These are phyloP conservation scores for Habroteleia sp. DNA, from an alignment of 2,888 invertebrate genomes.

Conservation along the genomic window DNA sequence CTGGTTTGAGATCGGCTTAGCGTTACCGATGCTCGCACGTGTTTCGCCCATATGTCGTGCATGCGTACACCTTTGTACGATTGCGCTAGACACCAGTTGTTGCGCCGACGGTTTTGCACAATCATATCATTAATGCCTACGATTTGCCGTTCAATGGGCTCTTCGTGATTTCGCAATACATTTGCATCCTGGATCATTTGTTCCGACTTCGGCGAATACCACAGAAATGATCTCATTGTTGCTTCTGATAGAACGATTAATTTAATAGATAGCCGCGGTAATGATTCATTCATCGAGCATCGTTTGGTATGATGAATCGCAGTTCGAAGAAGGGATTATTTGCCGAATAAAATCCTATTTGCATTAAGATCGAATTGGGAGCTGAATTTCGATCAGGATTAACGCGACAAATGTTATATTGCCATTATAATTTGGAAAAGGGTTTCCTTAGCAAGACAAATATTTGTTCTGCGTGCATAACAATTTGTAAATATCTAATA, in stretches of 20 bases:
- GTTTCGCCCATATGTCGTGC: constrained; percentile 51
- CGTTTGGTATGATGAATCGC: not conserved
- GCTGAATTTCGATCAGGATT: not conserved
- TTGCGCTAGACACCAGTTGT: constrained; percentile 51
- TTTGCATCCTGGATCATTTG: constrained; percentile 14
- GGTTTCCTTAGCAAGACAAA: no score
- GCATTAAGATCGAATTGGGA: not conserved
- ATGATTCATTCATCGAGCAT: constrained; percentile 15
- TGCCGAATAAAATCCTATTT: not conserved
- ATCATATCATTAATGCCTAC: constrained; percentile 44
- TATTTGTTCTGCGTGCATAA: no score
- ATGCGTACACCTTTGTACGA: constrained; percentile 46
- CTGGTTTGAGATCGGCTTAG: constrained; percentile 13
- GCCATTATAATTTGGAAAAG: no score
- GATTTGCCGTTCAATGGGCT: constrained; percentile 14
- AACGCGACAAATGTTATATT: not conserved
- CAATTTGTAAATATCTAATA: no score
- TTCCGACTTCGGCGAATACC: constrained; percentile 14
- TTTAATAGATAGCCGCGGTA: constrained; percentile 2
- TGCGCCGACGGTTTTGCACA: constrained; percentile 36
- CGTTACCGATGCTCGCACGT: constrained; percentile 21
- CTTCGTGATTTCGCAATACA: constrained; percentile 17
- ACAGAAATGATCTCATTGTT: constrained; percentile 26
- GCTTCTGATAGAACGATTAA: constrained; percentile 18
- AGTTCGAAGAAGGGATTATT: not conserved